A percentile compares a stretch with the other conserved stretches of the same genome.
Conservation (phyloP, 2,888 invertebrate species). For the Laspeyria flexula region DNA sequence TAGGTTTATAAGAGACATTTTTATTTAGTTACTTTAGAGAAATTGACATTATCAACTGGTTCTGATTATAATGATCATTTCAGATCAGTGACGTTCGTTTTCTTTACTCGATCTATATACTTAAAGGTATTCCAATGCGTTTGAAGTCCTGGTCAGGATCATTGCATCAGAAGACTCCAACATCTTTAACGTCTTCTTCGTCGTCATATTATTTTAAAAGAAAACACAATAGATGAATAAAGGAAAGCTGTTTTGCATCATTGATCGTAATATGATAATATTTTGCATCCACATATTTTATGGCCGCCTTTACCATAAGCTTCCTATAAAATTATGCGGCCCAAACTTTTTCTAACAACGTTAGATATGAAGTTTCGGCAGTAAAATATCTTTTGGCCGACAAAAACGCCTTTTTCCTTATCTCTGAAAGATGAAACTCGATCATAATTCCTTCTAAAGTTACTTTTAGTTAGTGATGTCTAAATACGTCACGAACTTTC, state of each 20-base stretch:
- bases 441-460: conserved; percentile 18
- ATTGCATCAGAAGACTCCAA: too few relatives aligned
- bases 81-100: too few relatives aligned
- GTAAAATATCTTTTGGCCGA: conserved; percentile 18
- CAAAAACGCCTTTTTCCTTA: conserved; percentile 18
- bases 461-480: conserved; percentile 27
- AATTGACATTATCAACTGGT: too few relatives aligned
- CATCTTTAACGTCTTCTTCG: too few relatives aligned
- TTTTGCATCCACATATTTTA: conserved; percentile 16
- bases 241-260: conserved; percentile 2
- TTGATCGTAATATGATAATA: conserved; percentile 1
- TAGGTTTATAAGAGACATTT: too few relatives aligned
- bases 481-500: conserved; percentile 8
- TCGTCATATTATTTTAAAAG: too few relatives aligned
- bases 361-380: conserved; percentile 22
- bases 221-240: background rate
- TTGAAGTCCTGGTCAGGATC: too few relatives aligned
- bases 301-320: conserved; percentile 20
- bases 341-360: conserved; percentile 22
- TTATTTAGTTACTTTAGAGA: too few relatives aligned
- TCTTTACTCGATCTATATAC: too few relatives aligned
- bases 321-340: conserved; percentile 14
- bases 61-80: too few relatives aligned
- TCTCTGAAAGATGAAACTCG: conserved; percentile 10
- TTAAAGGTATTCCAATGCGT: too few relatives aligned